These are phyloP conservation scores for Margaritifera margaritifera DNA, from an alignment of 2,888 invertebrate genomes.

Conservation along the genomic window DNA sequence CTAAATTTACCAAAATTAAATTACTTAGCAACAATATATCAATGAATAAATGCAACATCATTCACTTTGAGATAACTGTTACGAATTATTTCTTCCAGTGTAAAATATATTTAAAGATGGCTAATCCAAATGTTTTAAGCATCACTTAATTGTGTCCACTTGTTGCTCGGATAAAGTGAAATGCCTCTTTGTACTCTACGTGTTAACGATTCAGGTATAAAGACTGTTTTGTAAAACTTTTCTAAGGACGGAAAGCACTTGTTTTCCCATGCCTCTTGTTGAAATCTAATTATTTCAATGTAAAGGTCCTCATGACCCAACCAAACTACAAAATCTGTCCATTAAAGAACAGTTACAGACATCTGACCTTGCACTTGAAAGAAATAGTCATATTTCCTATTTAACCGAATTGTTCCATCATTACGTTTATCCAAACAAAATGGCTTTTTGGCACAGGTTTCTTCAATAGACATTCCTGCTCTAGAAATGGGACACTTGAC, in stretches of 20 bases:
- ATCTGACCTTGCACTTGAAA: constrained; percentile 19
- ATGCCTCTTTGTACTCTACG: not conserved
- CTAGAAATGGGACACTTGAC: no score
- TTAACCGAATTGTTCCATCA: constrained; percentile 1
- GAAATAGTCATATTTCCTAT: constrained; percentile 9
- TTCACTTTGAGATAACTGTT: no score
- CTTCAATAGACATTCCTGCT: no score
- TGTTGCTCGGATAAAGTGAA: not conserved
- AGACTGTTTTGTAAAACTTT: constrained; percentile 4
- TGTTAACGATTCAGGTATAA: constrained; percentile 14
- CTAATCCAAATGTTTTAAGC: no score
- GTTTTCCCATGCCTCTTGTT: constrained; percentile 1
- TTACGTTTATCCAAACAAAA: no score
- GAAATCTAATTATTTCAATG: constrained; percentile 8
- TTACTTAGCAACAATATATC: no score
- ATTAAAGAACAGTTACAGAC: constrained; percentile 11
- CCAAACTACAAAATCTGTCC: constrained; percentile 17
- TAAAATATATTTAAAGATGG: no score
- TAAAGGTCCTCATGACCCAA: constrained; percentile 3
- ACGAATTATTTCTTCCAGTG: no score
- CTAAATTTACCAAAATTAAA: no score
- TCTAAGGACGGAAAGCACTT: constrained; percentile 2
- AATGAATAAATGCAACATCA: no score
- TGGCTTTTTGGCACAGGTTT: no score
- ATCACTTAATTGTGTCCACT: no score